Evolutionary conservation across 2,888 invertebrate species (phyloP).

Genomic region (Euclidia mi): DNA sequence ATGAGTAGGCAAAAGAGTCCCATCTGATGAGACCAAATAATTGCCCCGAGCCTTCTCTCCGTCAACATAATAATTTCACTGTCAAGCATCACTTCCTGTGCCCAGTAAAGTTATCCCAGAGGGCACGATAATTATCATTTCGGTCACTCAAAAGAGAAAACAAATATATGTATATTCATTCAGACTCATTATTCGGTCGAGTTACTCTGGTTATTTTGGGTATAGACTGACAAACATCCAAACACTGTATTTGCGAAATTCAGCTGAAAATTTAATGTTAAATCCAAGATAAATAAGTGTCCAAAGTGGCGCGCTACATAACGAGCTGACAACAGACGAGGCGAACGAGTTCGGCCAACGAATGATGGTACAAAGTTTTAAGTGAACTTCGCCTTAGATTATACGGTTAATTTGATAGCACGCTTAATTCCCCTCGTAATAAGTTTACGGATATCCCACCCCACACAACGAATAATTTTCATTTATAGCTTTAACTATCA

Average conservation of each 20-base stretch:
- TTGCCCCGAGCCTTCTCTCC: constrained; percentile 22
- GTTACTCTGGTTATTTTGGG: neutral
- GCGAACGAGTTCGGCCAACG: constrained; percentile 38
- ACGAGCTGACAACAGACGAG: constrained; percentile 49
- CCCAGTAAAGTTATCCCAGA: constrained; percentile 12
- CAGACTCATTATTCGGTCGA: neutral
- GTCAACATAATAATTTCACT: constrained; percentile 26
- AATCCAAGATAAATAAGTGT: constrained; percentile 42
- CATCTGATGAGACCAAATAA: constrained; percentile 31
- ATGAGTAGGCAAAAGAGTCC: constrained; percentile 24
- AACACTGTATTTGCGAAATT: neutral
- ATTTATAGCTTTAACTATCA: constrained; percentile 47
- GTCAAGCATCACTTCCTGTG: constrained; percentile 8
- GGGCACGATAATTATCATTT: constrained; percentile 10
- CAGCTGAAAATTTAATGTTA: constrained; percentile 5
- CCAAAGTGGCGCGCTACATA: constrained; percentile 43
- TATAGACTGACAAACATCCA: neutral
- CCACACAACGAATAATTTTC: constrained; percentile 39
- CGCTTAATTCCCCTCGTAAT: constrained; percentile 57
- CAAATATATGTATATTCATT: constrained; percentile 5
- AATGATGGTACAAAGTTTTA: constrained; percentile 63
- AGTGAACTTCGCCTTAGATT: constrained; percentile 62
- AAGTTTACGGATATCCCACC: constrained; percentile 41
- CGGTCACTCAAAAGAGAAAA: constrained; percentile 2
- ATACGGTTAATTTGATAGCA: constrained; percentile 62